Percentiles rank a stretch among this genome's conserved stretches.
Conservation (phyloP, 1,140 invertebrate genomes). For the Asobara japonica region DNA sequence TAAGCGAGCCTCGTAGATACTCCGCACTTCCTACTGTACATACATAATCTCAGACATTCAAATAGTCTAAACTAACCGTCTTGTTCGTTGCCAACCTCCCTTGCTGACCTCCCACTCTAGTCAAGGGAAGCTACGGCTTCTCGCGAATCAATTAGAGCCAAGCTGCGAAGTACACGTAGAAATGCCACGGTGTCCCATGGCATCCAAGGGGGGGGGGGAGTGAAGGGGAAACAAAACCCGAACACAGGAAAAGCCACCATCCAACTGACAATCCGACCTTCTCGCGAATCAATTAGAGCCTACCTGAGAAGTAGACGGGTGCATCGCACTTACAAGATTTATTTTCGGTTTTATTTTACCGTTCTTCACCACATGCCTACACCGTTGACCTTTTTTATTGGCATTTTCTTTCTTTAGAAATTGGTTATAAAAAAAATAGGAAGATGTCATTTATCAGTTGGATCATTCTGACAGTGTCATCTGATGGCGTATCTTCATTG, state of each 20-base stretch:
- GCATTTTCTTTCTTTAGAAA: not conserved
- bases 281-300: constrained; percentile 32
- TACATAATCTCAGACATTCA: too few species aligned
- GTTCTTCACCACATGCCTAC: too few species aligned
- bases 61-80: not conserved
- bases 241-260: not conserved
- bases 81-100: constrained; percentile 3
- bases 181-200: constrained; percentile 13
- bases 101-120: too few species aligned
- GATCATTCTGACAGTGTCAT: too few species aligned
- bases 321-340: constrained; percentile 27
- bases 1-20: too few species aligned
- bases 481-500: too few species aligned
- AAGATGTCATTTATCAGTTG: too few species aligned
- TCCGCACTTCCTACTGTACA: too few species aligned
- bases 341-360: constrained; percentile 21
- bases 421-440: too few species aligned
- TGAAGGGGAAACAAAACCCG: not conserved
- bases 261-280: constrained; percentile 7
- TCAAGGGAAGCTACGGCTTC: not conserved
- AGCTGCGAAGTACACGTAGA: constrained; percentile 19
- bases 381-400: not conserved
- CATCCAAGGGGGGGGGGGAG: not conserved
- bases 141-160: constrained; percentile 30
- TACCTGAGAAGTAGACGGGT: constrained; percentile 25